These are phyloP conservation scores for Phengaris arion DNA, from an alignment of 2,888 invertebrate species.

Conservation along the genomic window DNA sequence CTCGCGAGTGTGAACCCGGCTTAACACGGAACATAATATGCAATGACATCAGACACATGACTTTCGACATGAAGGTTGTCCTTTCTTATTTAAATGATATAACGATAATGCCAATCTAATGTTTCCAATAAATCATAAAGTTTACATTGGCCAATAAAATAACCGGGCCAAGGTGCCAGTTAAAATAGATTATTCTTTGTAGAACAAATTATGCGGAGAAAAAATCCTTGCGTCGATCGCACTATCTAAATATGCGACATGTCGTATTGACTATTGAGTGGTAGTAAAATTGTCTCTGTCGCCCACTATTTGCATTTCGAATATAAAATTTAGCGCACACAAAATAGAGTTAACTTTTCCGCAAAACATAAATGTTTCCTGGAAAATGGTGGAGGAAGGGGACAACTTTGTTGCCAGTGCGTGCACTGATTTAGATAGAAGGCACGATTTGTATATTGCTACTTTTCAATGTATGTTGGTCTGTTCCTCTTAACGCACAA, in stretches of 20 bases:
- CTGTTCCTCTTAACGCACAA: too few relatives aligned
- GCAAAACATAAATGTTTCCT: too few relatives aligned
- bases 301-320: too few relatives aligned
- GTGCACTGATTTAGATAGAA: too few relatives aligned
- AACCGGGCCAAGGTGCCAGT: constrained; percentile 19
- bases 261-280: neutral
- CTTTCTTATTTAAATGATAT: constrained; percentile 25
- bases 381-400: too few relatives aligned
- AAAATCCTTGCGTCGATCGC: neutral
- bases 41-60: constrained; percentile 22
- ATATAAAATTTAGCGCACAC: too few relatives aligned
- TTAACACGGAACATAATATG: constrained; percentile 15
- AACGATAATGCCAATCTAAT: constrained; percentile 5
- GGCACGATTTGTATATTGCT: too few relatives aligned
- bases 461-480: too few relatives aligned
- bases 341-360: too few relatives aligned
- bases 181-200: neutral
- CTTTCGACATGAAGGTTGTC: constrained; percentile 11
- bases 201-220: neutral
- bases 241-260: neutral
- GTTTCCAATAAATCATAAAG: constrained; percentile 24
- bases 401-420: too few relatives aligned
- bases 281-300: too few relatives aligned
- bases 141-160: constrained; percentile 5
- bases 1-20: constrained; percentile 1